Conservation (phyloP, 2,797 vertebrate species). For the Margarornis squamiger region DNA sequence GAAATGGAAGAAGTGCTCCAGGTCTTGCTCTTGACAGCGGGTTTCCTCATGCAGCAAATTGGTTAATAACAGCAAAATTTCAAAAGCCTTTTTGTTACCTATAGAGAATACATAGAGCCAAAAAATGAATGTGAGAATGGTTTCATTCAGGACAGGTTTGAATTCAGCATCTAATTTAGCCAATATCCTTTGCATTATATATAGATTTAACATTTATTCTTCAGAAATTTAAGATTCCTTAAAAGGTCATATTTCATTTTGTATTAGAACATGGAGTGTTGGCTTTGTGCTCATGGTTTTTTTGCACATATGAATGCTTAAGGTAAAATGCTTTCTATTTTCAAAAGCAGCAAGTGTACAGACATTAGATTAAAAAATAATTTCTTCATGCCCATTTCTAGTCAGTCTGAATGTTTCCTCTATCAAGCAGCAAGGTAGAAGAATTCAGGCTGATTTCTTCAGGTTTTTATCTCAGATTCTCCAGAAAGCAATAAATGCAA, state of each 20-base stretch:
- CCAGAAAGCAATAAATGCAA: not conserved
- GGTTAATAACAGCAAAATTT: not conserved
- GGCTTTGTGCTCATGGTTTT: not conserved
- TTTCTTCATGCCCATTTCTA: not conserved
- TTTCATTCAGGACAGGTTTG: not conserved
- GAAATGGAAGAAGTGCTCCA: not conserved
- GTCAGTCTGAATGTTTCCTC: not conserved
- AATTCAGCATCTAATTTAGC: not conserved
- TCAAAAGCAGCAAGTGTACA: not conserved
- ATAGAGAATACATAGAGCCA: not conserved
- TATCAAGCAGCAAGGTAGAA: not conserved
- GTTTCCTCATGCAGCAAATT: not conserved
- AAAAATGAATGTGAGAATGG: not conserved
- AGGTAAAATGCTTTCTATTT: conserved; percentile 30
- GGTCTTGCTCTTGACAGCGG: not conserved
- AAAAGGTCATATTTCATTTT: conserved; percentile 62
- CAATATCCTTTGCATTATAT: conserved; percentile 10
- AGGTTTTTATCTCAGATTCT: not conserved
- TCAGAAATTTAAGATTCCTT: not conserved
- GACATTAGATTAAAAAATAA: not conserved
- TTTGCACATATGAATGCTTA: not conserved
- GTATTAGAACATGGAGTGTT: not conserved
- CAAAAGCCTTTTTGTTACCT: not conserved
- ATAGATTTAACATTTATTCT: conserved; percentile 33
- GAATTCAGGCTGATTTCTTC: not conserved